Evolutionary conservation across 2,888 invertebrate species (phyloP).

Genomic region (Zygothrica quintamaculata): DNA sequence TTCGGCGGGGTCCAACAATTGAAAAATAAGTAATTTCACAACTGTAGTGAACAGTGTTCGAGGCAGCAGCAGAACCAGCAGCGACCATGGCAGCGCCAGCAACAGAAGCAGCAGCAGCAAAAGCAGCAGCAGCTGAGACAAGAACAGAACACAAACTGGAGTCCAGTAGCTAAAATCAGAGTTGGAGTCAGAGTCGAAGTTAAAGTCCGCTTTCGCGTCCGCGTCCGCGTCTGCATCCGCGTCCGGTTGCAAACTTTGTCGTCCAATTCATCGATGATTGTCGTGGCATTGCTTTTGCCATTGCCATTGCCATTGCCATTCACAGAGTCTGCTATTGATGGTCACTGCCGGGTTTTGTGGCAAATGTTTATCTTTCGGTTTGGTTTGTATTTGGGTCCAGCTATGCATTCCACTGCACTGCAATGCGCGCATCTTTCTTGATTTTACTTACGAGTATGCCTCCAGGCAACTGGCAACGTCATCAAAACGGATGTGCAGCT

Average conservation of each 20-base stretch:
- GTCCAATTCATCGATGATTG: constrained; percentile 79
- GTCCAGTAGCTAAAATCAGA: constrained; percentile 19
- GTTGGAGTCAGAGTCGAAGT: constrained; percentile 32
- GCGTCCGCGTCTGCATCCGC: constrained; percentile 19
- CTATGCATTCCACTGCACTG: not conserved
- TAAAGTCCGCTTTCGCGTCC: constrained; percentile 23
- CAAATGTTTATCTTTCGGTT: constrained; percentile 74
- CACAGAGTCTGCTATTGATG: constrained; percentile 57
- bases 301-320: constrained; percentile 52
- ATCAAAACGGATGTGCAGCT: constrained; percentile 74
- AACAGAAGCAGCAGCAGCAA: constrained; percentile 16
- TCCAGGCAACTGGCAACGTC: constrained; percentile 47
- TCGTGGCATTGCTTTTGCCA: constrained; percentile 48
- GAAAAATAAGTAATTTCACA: constrained; percentile 79
- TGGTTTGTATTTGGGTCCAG: constrained; percentile 39
- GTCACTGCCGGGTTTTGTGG: constrained; percentile 51
- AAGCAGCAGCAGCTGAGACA: constrained; percentile 60
- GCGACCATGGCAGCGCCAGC: not conserved
- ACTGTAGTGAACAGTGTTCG: constrained; percentile 68
- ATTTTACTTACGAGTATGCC: constrained; percentile 44
- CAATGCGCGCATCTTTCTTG: constrained; percentile 40
- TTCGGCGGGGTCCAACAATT: constrained; percentile 68
- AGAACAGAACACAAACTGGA: constrained; percentile 40
- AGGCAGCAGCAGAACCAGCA: constrained; percentile 13
- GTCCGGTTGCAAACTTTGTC: constrained; percentile 71